Evolutionary conservation across 2,888 invertebrate genomes (phyloP).

Genomic region (Drosophila pseudotakahashii): DNA sequence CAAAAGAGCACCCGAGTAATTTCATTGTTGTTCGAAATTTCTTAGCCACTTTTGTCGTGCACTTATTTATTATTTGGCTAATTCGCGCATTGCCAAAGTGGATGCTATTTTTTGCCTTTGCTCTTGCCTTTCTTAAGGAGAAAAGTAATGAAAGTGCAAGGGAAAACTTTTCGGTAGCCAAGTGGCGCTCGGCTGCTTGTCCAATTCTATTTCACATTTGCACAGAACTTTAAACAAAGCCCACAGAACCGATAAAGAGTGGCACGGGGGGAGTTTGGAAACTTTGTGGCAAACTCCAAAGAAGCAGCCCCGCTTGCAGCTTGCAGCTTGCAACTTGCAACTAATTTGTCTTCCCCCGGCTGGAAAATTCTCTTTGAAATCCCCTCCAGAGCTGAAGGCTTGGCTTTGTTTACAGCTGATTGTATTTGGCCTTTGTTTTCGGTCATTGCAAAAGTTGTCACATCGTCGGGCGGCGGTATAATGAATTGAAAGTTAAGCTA

Average conservation of each 20-base stretch:
- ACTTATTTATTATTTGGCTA: constrained; percentile 83
- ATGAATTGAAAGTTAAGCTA: constrained; percentile 72
- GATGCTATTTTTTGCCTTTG: constrained; percentile 45
- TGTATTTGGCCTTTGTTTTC: constrained; percentile 72
- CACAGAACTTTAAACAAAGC: constrained; percentile 74
- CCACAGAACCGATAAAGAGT: constrained; percentile 40
- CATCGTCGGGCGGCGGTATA: constrained; percentile 45
- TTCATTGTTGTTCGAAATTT: constrained; percentile 75
- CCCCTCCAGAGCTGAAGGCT: background rate
- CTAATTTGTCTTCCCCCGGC: constrained; percentile 64
- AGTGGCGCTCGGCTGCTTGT: constrained; percentile 49
- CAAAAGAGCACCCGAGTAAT: constrained; percentile 53
- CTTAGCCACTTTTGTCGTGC: constrained; percentile 72
- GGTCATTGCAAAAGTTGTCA: constrained; percentile 59
- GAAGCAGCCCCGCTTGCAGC: constrained; percentile 7
- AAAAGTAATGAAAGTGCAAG: constrained; percentile 29
- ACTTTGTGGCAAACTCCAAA: constrained; percentile 51
- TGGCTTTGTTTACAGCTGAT: constrained; percentile 71
- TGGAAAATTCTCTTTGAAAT: constrained; percentile 1
- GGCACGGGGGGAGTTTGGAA: constrained; percentile 49
- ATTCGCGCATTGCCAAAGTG: constrained; percentile 81
- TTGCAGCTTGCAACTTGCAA: constrained; percentile 61
- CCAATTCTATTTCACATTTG: constrained; percentile 76
- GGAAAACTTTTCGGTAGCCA: constrained; percentile 42
- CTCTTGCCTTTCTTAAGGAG: constrained; percentile 7